A percentile compares a stretch with the other conserved stretches of the same genome.
Conservation (phyloP, 2,797 vertebrate species). For the Enteromius trimaculatus region DNA sequence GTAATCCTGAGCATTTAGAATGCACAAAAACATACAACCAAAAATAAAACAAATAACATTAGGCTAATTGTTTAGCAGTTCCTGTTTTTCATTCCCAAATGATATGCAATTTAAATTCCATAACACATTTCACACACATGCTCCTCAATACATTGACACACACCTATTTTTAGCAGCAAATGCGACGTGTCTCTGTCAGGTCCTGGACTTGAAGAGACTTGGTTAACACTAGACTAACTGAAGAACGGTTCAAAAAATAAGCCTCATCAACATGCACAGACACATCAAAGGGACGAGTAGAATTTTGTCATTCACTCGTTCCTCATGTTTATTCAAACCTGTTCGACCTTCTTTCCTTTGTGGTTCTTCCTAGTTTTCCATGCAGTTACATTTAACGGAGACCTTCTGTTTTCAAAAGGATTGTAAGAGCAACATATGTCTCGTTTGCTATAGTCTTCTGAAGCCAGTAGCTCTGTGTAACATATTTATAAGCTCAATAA, state of each 20-base stretch:
- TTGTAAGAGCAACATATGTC: neutral
- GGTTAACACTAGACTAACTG: neutral
- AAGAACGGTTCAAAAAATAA: neutral
- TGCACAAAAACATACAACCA: too few relatives aligned
- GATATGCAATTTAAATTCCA: neutral
- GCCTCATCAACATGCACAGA: neutral
- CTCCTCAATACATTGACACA: neutral
- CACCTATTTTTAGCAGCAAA: neutral
- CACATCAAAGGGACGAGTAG: neutral
- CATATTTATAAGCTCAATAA: too few relatives aligned
- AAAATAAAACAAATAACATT: neutral
- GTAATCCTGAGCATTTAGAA: neutral
- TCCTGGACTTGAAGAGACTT: neutral
- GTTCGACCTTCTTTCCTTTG: neutral
- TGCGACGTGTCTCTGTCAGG: neutral
- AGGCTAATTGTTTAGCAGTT: neutral
- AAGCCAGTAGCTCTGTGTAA: neutral
- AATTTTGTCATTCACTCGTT: neutral
- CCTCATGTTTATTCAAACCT: neutral
- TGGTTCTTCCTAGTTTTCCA: neutral
- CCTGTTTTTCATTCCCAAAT: neutral
- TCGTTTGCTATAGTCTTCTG: neutral
- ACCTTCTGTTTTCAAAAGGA: neutral
- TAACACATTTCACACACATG: neutral
- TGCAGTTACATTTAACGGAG: neutral